A percentile compares a stretch with the other conserved stretches of the same genome.
phyloP scores from a whole-genome alignment of 2,888 invertebrate species.

The Trimorus sp. region DNA sequence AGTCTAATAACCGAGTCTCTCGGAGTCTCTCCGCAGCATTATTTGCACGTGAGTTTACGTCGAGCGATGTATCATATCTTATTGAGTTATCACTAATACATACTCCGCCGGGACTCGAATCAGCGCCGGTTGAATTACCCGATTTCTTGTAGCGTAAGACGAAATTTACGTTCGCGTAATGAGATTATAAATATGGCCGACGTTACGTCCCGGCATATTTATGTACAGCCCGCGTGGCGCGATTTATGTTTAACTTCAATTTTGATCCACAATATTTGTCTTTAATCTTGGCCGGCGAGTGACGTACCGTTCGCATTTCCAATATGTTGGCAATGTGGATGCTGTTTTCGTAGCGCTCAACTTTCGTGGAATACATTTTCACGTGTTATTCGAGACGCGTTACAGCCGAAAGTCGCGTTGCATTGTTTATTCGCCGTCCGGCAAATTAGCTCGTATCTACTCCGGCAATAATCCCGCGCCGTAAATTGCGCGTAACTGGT shows the following conservation, averaged over 20 bases:
- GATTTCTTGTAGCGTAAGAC: background rate
- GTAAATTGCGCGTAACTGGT: constrained; percentile 32
- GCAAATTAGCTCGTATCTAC: constrained; percentile 22
- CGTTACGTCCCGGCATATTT: constrained; percentile 1
- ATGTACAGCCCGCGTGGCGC: constrained; percentile 5
- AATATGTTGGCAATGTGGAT: constrained; percentile 13
- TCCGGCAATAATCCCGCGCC: constrained; percentile 15
- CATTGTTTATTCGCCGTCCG: background rate
- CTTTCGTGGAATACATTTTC: too few species aligned
- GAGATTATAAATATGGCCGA: background rate
- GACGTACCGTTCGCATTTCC: background rate
- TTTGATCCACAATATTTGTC: constrained; percentile 34
- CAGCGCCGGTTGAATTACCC: constrained; percentile 1
- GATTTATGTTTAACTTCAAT: constrained; percentile 28
- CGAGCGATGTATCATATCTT: constrained; percentile 12
- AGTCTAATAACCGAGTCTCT: background rate
- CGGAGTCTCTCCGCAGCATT: background rate
- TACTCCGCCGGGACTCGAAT: background rate
- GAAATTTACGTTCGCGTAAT: constrained; percentile 16
- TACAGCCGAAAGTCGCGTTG: background rate
- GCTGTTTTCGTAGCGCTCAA: background rate
- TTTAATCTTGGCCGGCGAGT: constrained; percentile 18
- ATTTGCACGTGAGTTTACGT: constrained; percentile 8
- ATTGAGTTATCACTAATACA: constrained; percentile 10
- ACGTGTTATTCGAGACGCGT: too few species aligned